Evolutionary conservation across 2,888 invertebrate genomes (phyloP).

Genomic region (Tipula lateralis): DNA sequence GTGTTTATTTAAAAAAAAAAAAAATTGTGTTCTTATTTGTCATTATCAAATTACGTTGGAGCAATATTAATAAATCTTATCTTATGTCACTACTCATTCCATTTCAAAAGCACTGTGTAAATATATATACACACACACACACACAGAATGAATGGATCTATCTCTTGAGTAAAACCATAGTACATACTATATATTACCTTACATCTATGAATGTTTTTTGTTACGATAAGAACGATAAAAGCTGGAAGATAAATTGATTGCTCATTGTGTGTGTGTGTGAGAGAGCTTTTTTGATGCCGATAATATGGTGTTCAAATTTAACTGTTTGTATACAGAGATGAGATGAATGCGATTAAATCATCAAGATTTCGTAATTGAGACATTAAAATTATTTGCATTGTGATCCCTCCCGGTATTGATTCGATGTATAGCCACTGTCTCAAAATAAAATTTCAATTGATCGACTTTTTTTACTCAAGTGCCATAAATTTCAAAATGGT

Average conservation of each 20-base stretch:
- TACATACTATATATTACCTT: neutral
- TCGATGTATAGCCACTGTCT: neutral
- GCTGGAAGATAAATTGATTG: neutral
- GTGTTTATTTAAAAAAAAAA: neutral
- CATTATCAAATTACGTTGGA: neutral
- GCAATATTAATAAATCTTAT: neutral
- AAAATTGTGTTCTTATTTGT: neutral
- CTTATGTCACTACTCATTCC: neutral
- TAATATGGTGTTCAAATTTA: neutral
- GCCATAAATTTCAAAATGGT: neutral
- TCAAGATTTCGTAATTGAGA: neutral
- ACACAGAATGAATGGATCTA: neutral
- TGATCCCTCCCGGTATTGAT: neutral
- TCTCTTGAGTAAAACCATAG: neutral
- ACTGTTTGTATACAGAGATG: neutral
- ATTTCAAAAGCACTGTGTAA: neutral
- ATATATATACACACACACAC: neutral
- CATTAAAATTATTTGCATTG: neutral
- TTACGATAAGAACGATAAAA: neutral
- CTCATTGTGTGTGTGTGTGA: neutral
- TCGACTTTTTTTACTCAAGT: neutral
- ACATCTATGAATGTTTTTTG: neutral
- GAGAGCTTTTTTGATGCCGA: neutral
- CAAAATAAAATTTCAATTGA: neutral
- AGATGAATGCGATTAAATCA: neutral